Evolutionary conservation across 2,797 vertebrate genomes (phyloP), one percentile per base, ranked within the genome.

Genomic region (Clarias laeviceps): DNA sequence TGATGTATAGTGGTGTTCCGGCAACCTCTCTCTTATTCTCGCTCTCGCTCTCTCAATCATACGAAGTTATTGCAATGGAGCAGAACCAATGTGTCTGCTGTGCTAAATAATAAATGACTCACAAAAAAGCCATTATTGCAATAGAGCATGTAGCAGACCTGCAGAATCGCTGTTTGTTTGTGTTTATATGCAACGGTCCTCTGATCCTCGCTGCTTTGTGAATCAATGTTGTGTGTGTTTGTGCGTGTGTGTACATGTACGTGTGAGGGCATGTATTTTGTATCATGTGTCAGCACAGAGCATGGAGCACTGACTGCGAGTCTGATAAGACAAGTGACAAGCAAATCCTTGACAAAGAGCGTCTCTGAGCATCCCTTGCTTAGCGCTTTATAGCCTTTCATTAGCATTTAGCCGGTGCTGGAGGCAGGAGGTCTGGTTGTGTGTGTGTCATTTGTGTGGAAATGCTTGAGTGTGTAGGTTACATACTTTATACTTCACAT

Each of bases 141-240:
- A 59, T 84, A 79, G 85, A 89, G 80, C 62, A 64, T 90, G 79
- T 84, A 78, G 82, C 84, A 54, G 54, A 88, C 82, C 92, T 91
- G 86, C 88, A 61, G 85, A 90, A 89, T 88, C 79, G 72, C 68
- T 87, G 84, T 59, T 86, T 88, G 86, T 90, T 88, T 88, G 76
- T 90, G 86, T 87, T 68, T 79, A 90, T 87, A 78, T 64, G 70
- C 62, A 83, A 59, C 70, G 37, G 34, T 80, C 82, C 27, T 83
- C 65, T 84, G 76, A 89, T 82, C 64, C 79, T 89, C 83, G 68
- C 59, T 50, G 32, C 78, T 89, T 61, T 84, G 50, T 85, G 83
- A 65, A 82, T 40, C n/a, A 66, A 5, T 0, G 2, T 12, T 18
- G 22, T 50, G 57, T 73, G 57, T 18, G 62, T 24, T 17, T 70